Base-by-base conservation (phyloP, 2,113 vertebrate species). In the Myiopsitta monachus region DNA sequence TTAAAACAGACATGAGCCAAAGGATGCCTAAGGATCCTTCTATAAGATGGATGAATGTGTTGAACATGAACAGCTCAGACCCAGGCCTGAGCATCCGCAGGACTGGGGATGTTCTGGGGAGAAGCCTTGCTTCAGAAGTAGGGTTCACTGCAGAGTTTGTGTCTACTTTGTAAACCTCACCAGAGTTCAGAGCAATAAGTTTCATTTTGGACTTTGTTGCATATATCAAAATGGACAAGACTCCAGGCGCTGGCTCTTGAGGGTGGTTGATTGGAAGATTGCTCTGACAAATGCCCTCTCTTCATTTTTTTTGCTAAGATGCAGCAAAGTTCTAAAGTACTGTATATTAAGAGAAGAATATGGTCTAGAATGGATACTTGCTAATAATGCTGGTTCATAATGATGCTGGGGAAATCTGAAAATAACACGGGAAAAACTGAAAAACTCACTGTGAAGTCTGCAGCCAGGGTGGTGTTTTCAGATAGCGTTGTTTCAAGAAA, bases 1-100 rank as follows among this genome's bases (percentile, higher is more conserved):
- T 93, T 91, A 88, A 95, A 67, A 73, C 90, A 94, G 59, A 92
- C 22, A 47, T 82, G 61, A 80, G 73, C n/a, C 74, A 57, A 47
- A 59, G 66, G 64, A 84, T 91, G 69, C 73, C 69, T 64, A n/a
- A 69, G 62, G 76, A 93, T 81, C 76, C 54, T 90, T 64, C 86
- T 72, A 31, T 73, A 49, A 87, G 47, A 64, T 52, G 47, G 59
- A 75, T 52, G 52, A 28, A 3, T 11, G 41, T 46, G 38, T 30
- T 73, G 55, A 75, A 72, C 80, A 73, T 12, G 41, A 51, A 73
- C 51, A 33, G 39, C 38, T 86, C 78, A 68, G 74, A 51, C 18
- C 39, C 69, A 79, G 38, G 46, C 30, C 59, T 51, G 59, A 87
- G 67, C 38, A 74, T 80, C 61, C 3, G 3, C 63, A 49, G 59